Conservation (phyloP, 1,140 invertebrate genomes). For the Dendrolimus kikuchii region DNA sequence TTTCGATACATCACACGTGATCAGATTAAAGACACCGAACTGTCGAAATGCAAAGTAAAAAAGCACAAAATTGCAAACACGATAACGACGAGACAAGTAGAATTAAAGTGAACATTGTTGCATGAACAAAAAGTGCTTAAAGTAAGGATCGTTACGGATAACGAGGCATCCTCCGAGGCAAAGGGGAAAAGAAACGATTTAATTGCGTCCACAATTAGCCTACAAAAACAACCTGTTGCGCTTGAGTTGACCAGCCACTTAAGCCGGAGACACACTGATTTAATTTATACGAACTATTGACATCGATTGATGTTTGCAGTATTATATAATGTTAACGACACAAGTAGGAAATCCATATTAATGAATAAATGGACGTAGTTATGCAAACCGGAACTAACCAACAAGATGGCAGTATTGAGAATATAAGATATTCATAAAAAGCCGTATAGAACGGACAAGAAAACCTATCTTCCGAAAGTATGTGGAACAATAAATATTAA, state of each 20-base stretch:
- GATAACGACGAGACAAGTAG: constrained; percentile 21
- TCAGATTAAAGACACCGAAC: constrained; percentile 8
- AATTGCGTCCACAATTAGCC: constrained; percentile 46
- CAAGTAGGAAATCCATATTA: too few species aligned
- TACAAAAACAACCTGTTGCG: constrained; percentile 47
- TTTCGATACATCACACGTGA: constrained; percentile 14
- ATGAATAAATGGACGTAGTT: too few species aligned
- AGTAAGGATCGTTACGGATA: constrained; percentile 29
- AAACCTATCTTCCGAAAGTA: too few species aligned
- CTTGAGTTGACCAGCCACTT: constrained; percentile 26
- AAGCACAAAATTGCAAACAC: constrained; percentile 1
- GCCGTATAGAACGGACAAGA: too few species aligned
- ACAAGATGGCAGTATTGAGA: too few species aligned
- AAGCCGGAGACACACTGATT: constrained; percentile 17
- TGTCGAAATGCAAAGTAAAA: constrained; percentile 7
- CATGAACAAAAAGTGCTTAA: constrained; percentile 28
- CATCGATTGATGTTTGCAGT: constrained; percentile 2
- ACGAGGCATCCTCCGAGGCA: constrained; percentile 27
- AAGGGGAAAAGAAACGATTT: constrained; percentile 41
- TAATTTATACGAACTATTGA: constrained; percentile 7
- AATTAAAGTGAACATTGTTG: constrained; percentile 32
- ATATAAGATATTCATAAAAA: too few species aligned
- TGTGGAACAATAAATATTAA: too few species aligned
- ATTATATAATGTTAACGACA: neutral
- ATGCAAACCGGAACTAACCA: too few species aligned